Evolutionary conservation across 1,140 invertebrate genomes (phyloP).

Genomic region (Pseudomyrmex cubaensis): DNA sequence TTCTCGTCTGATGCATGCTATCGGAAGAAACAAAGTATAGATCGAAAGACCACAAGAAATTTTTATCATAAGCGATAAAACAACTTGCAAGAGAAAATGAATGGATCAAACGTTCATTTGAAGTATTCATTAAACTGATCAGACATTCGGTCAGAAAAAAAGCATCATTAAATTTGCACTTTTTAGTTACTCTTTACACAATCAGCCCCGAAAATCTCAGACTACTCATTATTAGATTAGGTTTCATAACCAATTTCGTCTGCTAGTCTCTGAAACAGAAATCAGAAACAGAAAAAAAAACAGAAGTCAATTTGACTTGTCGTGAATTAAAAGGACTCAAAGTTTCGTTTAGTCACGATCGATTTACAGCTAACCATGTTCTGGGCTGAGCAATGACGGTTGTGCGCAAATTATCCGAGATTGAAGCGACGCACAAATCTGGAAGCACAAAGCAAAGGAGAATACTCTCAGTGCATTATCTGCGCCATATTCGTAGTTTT

Average conservation of each 20-base stretch:
- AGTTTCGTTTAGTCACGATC: constrained; percentile 71
- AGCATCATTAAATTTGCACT: constrained; percentile 43
- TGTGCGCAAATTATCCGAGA: constrained; percentile 84
- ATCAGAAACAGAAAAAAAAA: constrained; percentile 78
- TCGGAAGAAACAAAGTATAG: constrained; percentile 45
- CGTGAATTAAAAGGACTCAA: constrained; percentile 67
- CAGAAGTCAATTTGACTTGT: constrained; percentile 72
- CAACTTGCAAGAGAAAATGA: constrained; percentile 41
- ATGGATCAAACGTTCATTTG: constrained; percentile 28
- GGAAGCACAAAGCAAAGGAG: constrained; percentile 86
- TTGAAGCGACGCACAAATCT: constrained; percentile 85
- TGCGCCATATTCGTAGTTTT: constrained; percentile 80
- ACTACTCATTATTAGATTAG: constrained; percentile 74
- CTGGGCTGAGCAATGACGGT: constrained; percentile 84
- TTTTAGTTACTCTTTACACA: constrained; percentile 63
- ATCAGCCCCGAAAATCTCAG: constrained; percentile 71
- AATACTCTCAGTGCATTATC: constrained; percentile 85
- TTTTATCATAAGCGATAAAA: constrained; percentile 38
- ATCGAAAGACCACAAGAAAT: constrained; percentile 48
- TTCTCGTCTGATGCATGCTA: constrained; percentile 53
- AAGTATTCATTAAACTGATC: constrained; percentile 34
- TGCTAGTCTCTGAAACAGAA: constrained; percentile 85
- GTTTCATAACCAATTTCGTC: constrained; percentile 79
- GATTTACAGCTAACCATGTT: constrained; percentile 83
- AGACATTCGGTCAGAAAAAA: constrained; percentile 24